Evolutionary conservation across 2,888 invertebrate genomes (phyloP), one percentile per base, ranked within the genome.

Genomic region (Leptopterna dolabrata): DNA sequence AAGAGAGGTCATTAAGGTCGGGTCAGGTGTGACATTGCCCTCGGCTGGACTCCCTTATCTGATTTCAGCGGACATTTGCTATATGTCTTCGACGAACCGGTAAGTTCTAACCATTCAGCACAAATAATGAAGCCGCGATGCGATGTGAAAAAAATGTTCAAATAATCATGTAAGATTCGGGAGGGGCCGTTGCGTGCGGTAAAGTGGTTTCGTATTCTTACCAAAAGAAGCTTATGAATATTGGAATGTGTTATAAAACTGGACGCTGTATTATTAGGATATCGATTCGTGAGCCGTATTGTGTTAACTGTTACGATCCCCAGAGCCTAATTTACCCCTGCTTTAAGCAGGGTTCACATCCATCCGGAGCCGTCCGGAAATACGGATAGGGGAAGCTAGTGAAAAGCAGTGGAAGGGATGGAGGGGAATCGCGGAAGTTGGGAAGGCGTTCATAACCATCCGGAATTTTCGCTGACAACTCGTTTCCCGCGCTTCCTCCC

Each of bases 71-170:
- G 78, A 78, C 13, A 16, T 76, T 76, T 76, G 41, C 41, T 41
- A 36, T 43, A 76, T 78, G 78, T 78, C 78, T 78, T 78, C 78
- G 9, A 27, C 27, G 4, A 45, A 78, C 24, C 30, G 47, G 78
- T 78, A 78, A 78, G 78, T 24, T 78, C 24, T 78, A 11, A n/a
- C 19, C 24, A 24, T 63, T 24, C 63, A 63, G 9, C 9, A 36
- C 7, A 4, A 36, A 63, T 63, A 24, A 47, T 47, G 47, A 47
- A 47, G 1, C 13, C 6, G 47, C 16, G 16, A 43, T 43, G 7
- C 13, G 36, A 36, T 2, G 47, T 47, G 47, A 47, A 47, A 43
- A 43, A 47, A 2, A 7, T 47, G 13, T 47, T 13, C 16, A 16
- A 47, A 47, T 47, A 47, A 13, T 16, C 4, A 13, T 36, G 14